Evolutionary conservation across 2,797 vertebrate genomes (phyloP), one percentile per base, ranked within the genome.

Genomic region (Yasuhikotakia modesta): DNA sequence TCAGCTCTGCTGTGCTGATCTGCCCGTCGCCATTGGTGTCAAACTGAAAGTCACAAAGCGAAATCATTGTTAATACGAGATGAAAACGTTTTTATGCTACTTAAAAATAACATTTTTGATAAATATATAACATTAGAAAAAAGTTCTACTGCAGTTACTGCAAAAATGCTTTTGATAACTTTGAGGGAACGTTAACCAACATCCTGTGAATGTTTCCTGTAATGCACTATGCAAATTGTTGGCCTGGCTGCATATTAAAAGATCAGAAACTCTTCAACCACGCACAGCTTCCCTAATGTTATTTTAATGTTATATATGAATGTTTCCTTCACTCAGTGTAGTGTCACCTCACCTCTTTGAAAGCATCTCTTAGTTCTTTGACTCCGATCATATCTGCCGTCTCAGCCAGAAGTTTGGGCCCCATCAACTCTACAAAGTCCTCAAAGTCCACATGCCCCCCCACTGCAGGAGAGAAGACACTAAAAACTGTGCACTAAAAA

Each of bases 381-480:
- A 99, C 95, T 39, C 97, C 97, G 6, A 99, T 98, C 97, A 99
- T 99, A 88, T 98, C 97, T 17, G 96, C 96, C 0, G 97, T 99
- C 90, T 99, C 97, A 2, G 96, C 96, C 87, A 99, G 89, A 84
- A 99, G 95, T 88, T 99, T 99, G 73, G 97, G 97, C 68, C 96
- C 97, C 97, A 99, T 99, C 83, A 99, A 88, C 84, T 99, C 97
- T 82, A 99, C 97, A 87, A 99, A 99, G 90, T 99, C 97, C 87
- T 99, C 97, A 86, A 99, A 99, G 89, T 99, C 97, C 86, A 99
- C 97, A 39, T 97, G 97, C 85, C 97, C 97, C 55, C 97, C 97
- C 92, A 97, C 97, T 99, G 86, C 0, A 19, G 65, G 30, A 66
- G 52, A 81, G 1, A 35, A 66, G 6, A 72, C 19, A 52, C 14